A percentile compares a stretch with the other conserved stretches of the same genome.
Evolutionary conservation across 2,888 invertebrate species (phyloP).

Genomic region (Trisateles emortualis): DNA sequence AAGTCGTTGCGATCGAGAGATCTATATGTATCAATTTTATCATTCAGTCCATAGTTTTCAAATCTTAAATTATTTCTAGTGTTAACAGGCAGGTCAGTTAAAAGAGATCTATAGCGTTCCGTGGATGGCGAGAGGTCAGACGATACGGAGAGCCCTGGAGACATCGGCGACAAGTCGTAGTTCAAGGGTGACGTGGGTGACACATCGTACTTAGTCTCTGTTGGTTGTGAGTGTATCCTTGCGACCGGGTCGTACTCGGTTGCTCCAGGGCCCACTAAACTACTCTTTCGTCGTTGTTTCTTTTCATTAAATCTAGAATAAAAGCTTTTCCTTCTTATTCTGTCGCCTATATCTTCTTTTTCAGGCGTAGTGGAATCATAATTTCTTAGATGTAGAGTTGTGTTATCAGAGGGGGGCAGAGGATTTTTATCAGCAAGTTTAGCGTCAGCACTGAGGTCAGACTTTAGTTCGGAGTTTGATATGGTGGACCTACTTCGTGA

Average conservation of each 20-base stretch:
- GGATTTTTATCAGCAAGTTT: constrained; percentile 64
- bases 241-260: constrained; percentile 85
- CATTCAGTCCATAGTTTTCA: constrained; percentile 74
- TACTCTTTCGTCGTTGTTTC: constrained; percentile 90
- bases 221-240: constrained; percentile 73
- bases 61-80: constrained; percentile 71
- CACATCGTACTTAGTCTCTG: constrained; percentile 68
- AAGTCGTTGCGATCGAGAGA: constrained; percentile 82
- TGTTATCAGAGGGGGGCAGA: constrained; percentile 59
- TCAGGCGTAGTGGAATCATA: constrained; percentile 82
- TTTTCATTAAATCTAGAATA: constrained; percentile 96
- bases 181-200: constrained; percentile 76
- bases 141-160: constrained; percentile 73
- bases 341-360: constrained; percentile 92
- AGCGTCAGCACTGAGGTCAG: constrained; percentile 67
- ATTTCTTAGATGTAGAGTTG: constrained; percentile 72
- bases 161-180: constrained; percentile 78
- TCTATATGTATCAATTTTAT: constrained; percentile 80
- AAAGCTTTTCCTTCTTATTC: constrained; percentile 95
- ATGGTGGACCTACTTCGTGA: constrained; percentile 78
- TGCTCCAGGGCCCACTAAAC: constrained; percentile 88
- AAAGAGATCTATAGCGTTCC: constrained; percentile 77
- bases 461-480: constrained; percentile 84
- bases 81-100: constrained; percentile 68
- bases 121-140: constrained; percentile 79